These are phyloP conservation scores for Lontra canadensis DNA, from an alignment of 2,113 vertebrate genomes.

Conservation along the genomic window DNA sequence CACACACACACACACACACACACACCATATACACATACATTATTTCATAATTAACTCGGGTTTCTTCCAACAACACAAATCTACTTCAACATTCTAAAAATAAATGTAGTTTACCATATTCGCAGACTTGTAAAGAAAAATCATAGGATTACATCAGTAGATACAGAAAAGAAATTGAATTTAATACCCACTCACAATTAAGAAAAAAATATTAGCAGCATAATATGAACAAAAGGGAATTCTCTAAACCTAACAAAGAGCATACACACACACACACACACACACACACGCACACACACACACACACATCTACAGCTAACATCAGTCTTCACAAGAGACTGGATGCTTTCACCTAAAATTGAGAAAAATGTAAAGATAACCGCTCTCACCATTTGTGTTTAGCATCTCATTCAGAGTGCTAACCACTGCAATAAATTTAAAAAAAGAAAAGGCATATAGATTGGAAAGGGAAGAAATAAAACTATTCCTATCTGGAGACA, in stretches of 20 bases:
- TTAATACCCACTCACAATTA: background rate
- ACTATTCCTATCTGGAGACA: background rate
- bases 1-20: background rate
- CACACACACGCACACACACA: background rate
- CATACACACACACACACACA: too few relatives aligned
- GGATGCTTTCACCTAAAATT: background rate
- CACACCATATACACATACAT: background rate
- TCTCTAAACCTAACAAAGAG: background rate
- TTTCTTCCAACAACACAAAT: background rate
- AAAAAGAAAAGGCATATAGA: background rate
- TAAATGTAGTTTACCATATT: background rate
- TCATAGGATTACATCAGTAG: background rate
- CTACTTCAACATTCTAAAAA: background rate
- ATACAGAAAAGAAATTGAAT: background rate
- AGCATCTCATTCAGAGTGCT: background rate
- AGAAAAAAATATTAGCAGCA: background rate
- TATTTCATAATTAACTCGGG: background rate
- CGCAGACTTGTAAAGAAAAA: background rate
- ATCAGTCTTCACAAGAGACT: background rate
- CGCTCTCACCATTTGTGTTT: background rate
- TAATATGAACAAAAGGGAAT: background rate
- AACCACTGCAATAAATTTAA: background rate
- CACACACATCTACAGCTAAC: background rate
- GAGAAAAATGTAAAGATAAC: background rate
- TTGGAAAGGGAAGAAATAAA: background rate